A percentile compares a stretch with the other conserved stretches of the same genome.
Conservation (phyloP, 2,797 vertebrate genomes). For the Oophaga sylvatica region DNA sequence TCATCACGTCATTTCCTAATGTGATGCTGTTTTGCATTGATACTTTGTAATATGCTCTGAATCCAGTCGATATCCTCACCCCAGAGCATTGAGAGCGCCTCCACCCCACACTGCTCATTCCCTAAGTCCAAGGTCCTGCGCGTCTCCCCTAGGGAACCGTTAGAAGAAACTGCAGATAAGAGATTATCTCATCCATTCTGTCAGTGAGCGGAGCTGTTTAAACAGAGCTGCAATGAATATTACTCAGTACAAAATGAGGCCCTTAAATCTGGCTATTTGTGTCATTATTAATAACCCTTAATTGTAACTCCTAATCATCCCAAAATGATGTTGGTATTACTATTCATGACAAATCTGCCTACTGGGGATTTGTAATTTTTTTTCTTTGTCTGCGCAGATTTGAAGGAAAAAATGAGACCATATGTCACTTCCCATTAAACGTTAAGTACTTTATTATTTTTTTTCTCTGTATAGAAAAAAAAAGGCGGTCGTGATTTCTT, state of each 20-base stretch:
- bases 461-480: constrained; percentile 36
- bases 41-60: neutral
- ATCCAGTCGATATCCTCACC: constrained; percentile 2
- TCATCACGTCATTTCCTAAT: neutral
- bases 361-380: constrained; percentile 65
- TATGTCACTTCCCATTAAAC: constrained; percentile 72
- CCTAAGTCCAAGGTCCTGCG: constrained; percentile 8
- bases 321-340: constrained; percentile 83
- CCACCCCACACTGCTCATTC: constrained; percentile 14
- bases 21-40: constrained; percentile 2
- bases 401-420: constrained; percentile 67
- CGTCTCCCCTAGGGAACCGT: constrained; percentile 34
- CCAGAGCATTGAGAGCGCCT: neutral
- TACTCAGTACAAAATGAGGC: constrained; percentile 79
- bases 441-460: constrained; percentile 63
- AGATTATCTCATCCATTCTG: constrained; percentile 58
- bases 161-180: constrained; percentile 45
- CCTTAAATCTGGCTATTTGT: constrained; percentile 85
- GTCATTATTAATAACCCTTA: constrained; percentile 86
- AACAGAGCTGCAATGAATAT: constrained; percentile 80
- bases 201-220: constrained; percentile 74
- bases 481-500: constrained; percentile 30
- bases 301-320: constrained; percentile 85
- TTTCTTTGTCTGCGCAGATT: constrained; percentile 67
- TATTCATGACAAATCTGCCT: constrained; percentile 82